Percentiles rank a stretch among this genome's conserved stretches.
Evolutionary conservation across 2,888 invertebrate genomes (phyloP).

Genomic region (Hymenopus coronatus): DNA sequence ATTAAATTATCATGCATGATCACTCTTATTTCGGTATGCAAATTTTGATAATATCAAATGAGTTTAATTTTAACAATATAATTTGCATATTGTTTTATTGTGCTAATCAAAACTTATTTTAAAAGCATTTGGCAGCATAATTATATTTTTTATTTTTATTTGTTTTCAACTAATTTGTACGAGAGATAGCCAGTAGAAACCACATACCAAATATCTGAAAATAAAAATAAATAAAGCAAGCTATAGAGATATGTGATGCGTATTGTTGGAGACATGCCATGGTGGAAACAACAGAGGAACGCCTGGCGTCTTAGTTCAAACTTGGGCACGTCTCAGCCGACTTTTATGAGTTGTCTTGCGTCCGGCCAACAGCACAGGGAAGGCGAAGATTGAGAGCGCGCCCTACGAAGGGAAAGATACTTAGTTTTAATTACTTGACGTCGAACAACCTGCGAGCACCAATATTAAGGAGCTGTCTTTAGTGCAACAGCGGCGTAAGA

Average conservation of each 20-base stretch:
- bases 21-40: neutral
- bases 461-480: neutral
- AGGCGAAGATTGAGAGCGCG: conserved; percentile 22
- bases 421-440: conserved; percentile 30
- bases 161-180: no score
- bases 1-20: neutral
- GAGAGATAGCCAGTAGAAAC: no score
- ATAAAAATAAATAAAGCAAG: no score
- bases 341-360: neutral
- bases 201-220: no score
- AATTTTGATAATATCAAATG: neutral
- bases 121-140: no score
- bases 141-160: no score
- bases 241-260: no score
- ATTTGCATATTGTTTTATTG: no score
- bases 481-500: neutral
- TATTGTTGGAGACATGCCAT: neutral
- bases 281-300: neutral
- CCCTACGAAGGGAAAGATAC: conserved; percentile 18
- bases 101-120: no score
- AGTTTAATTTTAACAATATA: neutral
- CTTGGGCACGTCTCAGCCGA: neutral
- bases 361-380: neutral
- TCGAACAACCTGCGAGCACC: conserved; percentile 19
- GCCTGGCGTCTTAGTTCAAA: neutral